phyloP scores from a whole-genome alignment of 2,113 vertebrate species.

The Burhinus bistriatus region DNA sequence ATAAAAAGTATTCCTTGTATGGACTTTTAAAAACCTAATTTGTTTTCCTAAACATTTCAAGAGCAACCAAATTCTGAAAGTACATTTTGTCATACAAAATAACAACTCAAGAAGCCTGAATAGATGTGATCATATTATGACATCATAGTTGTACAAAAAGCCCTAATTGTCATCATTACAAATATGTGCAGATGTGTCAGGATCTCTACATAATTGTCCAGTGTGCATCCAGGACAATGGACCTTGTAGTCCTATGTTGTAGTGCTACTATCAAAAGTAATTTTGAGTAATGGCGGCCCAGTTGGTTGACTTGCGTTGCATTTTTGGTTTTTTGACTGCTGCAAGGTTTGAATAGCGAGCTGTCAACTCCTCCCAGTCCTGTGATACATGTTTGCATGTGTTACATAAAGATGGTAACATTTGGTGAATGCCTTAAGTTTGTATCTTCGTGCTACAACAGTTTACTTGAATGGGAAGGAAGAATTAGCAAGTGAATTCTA shows the following conservation, averaged over 20 bases:
- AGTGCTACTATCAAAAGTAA: background rate
- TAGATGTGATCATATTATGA: conserved; percentile 32
- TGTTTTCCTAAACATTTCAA: background rate
- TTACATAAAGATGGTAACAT: background rate
- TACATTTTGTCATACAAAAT: background rate
- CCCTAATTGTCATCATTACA: conserved; percentile 15
- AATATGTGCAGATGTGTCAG: background rate
- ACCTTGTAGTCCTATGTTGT: background rate
- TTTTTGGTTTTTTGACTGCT: background rate
- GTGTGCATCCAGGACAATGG: background rate
- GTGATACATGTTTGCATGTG: background rate
- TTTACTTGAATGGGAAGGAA: background rate
- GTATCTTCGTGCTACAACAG: background rate
- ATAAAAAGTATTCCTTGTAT: background rate
- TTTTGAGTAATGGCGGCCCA: background rate
- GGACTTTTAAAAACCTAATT: background rate
- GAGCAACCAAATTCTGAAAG: background rate
- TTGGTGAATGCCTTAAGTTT: background rate
- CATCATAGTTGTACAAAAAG: conserved; percentile 23
- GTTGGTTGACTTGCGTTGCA: background rate
- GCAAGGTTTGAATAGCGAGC: background rate
- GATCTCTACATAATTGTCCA: background rate
- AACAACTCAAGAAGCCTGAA: background rate
- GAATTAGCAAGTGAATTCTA: background rate
- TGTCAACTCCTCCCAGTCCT: background rate